These are phyloP conservation scores for Drosophila buzzatii DNA, from an alignment of 2,888 invertebrate species.

Conservation along the genomic window DNA sequence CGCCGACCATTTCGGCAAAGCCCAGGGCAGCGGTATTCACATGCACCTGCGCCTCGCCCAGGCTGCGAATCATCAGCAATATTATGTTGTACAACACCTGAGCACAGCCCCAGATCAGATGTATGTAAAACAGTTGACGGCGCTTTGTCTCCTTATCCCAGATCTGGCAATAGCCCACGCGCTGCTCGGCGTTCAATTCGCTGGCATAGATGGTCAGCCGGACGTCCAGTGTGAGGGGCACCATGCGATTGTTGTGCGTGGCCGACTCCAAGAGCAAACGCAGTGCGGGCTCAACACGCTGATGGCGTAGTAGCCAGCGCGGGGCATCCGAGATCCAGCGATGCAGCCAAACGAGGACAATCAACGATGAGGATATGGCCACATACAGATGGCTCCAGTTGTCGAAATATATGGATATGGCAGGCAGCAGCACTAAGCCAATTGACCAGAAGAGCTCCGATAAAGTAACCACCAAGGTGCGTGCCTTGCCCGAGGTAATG, in stretches of 20 bases:
- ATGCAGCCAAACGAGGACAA: conserved; percentile 83
- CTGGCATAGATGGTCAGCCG: conserved; percentile 78
- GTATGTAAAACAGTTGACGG: conserved; percentile 76
- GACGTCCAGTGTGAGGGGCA: conserved; percentile 83
- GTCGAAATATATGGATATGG: conserved; percentile 84
- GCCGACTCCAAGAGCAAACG: conserved; percentile 83
- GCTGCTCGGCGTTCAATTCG: conserved; percentile 47
- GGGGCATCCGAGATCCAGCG: conserved; percentile 85
- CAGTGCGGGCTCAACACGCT: conserved; percentile 81
- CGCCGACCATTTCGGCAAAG: conserved; percentile 84
- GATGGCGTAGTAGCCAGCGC: conserved; percentile 84
- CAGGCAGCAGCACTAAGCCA: conserved; percentile 84
- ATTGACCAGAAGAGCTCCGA: conserved; percentile 86
- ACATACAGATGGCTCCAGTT: conserved; percentile 85
- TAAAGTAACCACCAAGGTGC: conserved; percentile 82
- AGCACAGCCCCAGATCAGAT: conserved; percentile 83
- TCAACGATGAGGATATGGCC: conserved; percentile 84
- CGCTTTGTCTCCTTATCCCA: conserved; percentile 83
- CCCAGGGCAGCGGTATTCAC: conserved; percentile 84
- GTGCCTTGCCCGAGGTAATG: conserved; percentile 83
- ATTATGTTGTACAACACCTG: conserved; percentile 84
- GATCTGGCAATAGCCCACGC: conserved; percentile 76
- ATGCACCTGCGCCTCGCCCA: conserved; percentile 84
- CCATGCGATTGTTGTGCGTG: conserved; percentile 82
- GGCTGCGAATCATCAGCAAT: conserved; percentile 84